Base-by-base conservation (phyloP, 2,888 invertebrate genomes). In the Ectemnius cavifrons region DNA sequence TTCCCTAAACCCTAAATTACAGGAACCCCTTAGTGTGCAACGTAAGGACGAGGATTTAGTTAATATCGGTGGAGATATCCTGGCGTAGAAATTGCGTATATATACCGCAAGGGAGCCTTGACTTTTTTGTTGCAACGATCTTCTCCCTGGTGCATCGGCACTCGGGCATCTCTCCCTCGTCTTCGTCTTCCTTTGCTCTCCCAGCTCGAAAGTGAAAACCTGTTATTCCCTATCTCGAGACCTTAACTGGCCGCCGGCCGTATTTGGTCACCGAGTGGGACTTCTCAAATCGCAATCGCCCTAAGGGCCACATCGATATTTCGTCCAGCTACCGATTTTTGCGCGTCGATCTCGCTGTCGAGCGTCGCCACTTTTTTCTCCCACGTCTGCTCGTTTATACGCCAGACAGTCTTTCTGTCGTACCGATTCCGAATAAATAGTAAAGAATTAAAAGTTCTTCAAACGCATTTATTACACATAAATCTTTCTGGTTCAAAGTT, bases 161-260 rank as follows among this genome's bases (percentile, higher is more conserved):
- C 37, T 37, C 37, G 37, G 37, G 6, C 37, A 37, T 37, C 75
- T 79, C 71, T 71, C 60, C 61, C 68, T 23, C 58, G 64, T 58
- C 68, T 76, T 79, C 72, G 57, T 80, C 82, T 77, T 74, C 74
- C 77, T 75, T 67, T 63, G 72, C 70, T 16, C 60, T 57, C 70
- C 72, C 56, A 52, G 73, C 73, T 74, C 78, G 80, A 83, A 80
- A 81, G 80, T 81, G 80, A 80, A 83, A 83, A 83, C 83, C 83
- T 72, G 83, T 83, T 83, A 83, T 75, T 75, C 78, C 67, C 73
- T 81, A 76, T 83, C 77, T 71, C 73, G 73, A 69, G 73, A 14
- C 52, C 16, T 16, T 52, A 52, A 52, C 52, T 52, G 75, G 72
- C 63, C 74, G 67, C 73, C 66, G 71, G 59, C 81, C 83, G 78